Evolutionary conservation across 2,797 vertebrate genomes (phyloP), one percentile per base, ranked within the genome.

Genomic region (Serranus cabrilla): DNA sequence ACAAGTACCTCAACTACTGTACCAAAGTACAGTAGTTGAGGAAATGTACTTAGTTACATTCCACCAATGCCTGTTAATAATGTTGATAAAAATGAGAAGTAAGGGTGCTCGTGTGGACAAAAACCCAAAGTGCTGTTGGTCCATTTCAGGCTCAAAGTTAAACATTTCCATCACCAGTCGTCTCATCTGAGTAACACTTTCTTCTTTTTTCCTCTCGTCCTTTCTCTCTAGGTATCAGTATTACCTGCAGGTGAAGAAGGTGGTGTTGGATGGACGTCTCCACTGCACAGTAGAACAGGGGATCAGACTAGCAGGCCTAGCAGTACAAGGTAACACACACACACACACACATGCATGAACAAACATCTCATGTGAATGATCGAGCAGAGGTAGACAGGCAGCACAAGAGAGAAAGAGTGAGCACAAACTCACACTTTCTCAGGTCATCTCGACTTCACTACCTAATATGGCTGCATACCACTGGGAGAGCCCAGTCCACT

Each of bases 161-260:
- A 49, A 49, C 5, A 45, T 46, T 20, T 40, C 31, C 10, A 37
- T 46, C 39, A 21, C 10, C 11, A 51, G 20, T 13, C n/a, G 21
- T 39, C 20, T 49, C 31, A 59, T 49, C 49, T 60, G n/a, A 70
- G 2, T 21, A 45, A 68, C 6, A 1, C 18, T 21, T 34, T 43
- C 39, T 45, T 59, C 11, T 17, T 17, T 56, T 3, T 16, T 56
- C 40, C 55, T 18, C n/a, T 55, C 18, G 23, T 49, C 52, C 6
- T 63, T 17, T 68, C 25, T 70, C 31, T 68, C n/a, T 74, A 99
- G 98, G 83, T 98, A 97, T 85, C 98, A 99, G 94, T 99, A 99
- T 94, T 99, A 99, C 94, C 96, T 99, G 58, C 98, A 99, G 93
- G 96, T 98, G 82, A 98, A 97, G 90, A 99, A 99, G 88, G 96